Evolutionary conservation across 2,797 vertebrate species (phyloP).

Genomic region (Odontamblyopus rebecca): DNA sequence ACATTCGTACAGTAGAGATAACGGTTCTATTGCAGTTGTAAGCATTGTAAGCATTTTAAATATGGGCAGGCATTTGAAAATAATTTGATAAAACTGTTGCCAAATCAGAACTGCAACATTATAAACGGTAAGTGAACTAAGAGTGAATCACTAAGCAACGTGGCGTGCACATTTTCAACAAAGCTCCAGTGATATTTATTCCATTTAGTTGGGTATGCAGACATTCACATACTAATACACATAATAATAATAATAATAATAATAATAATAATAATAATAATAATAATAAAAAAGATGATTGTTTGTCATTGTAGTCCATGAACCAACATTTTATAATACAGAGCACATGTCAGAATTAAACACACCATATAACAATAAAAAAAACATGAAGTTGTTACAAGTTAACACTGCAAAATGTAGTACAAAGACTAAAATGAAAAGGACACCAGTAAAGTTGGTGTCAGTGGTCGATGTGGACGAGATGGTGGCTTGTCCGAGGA

Average conservation of each 20-base stretch:
- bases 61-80: background rate
- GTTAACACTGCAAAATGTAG: background rate
- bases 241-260: background rate
- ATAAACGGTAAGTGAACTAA: background rate
- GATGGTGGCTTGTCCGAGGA: constrained; percentile 46
- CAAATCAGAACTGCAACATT: background rate
- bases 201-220: constrained; percentile 63
- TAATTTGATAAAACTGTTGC: background rate
- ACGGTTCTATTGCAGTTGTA: background rate
- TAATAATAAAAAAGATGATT: background rate
- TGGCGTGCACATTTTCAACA: constrained; percentile 4
- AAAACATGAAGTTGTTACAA: background rate
- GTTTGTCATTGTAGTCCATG: constrained; percentile 5
- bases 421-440: background rate
- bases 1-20: background rate
- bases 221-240: constrained; percentile 1
- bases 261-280: background rate
- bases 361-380: background rate
- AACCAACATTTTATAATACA: too few species aligned
- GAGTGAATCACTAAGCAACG: background rate
- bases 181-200: constrained; percentile 53
- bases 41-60: background rate
- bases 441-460: background rate
- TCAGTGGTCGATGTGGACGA: constrained; percentile 54
- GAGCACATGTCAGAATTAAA: too few species aligned